Evolutionary conservation across 2,888 invertebrate species (phyloP).

Genomic region (Mayetiola destructor): DNA sequence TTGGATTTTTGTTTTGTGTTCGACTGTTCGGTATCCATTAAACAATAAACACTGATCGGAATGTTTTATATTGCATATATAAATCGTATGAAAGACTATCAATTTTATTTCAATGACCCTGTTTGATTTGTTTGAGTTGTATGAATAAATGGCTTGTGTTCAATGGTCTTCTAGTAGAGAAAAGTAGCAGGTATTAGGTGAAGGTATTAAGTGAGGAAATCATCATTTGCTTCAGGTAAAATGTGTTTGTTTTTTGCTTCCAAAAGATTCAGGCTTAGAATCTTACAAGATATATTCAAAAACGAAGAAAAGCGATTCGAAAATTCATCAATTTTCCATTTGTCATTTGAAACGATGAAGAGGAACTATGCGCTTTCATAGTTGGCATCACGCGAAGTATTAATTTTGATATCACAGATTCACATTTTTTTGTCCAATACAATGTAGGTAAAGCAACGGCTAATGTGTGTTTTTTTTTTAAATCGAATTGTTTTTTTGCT

Average conservation of each 20-base stretch:
- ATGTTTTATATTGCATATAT: too few relatives aligned
- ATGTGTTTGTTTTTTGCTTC: neutral
- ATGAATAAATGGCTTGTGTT: neutral
- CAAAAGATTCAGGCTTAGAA: neutral
- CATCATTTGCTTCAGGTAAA: neutral
- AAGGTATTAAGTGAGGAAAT: neutral
- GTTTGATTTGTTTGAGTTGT: neutral
- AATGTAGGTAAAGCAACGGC: neutral
- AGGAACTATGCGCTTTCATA: too few relatives aligned
- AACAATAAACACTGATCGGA: too few relatives aligned
- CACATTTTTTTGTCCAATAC: neutral
- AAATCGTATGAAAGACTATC: too few relatives aligned
- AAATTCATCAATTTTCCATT: neutral
- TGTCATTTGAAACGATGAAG: neutral
- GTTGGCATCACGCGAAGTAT: too few relatives aligned
- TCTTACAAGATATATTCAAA: neutral
- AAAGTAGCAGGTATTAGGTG: neutral
- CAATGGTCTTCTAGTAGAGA: neutral
- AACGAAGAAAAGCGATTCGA: neutral
- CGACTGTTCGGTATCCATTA: too few relatives aligned
- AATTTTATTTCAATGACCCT: slow-evolving; percentile 9
- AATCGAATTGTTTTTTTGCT: neutral
- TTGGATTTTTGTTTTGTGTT: too few relatives aligned
- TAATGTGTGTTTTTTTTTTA: neutral
- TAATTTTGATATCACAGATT: too few relatives aligned